These are phyloP conservation scores for Cryptocephalus primarius DNA, from an alignment of 2,888 invertebrate genomes.

Conservation along the genomic window DNA sequence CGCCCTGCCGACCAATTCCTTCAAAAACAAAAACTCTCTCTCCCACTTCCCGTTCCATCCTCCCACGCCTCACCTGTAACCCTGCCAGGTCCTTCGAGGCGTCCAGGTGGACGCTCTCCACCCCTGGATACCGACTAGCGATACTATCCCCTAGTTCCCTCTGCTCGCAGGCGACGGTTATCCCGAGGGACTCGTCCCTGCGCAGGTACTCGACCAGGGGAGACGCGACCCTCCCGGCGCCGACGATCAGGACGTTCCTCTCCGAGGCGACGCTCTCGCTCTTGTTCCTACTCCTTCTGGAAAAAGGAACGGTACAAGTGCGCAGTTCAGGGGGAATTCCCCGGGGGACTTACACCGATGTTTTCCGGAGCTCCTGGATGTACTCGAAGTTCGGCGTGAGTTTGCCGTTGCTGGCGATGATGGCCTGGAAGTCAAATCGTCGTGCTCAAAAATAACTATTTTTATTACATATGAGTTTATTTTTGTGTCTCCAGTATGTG, in stretches of 20 bases:
- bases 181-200: constrained; percentile 66
- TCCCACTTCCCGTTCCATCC: constrained; percentile 15
- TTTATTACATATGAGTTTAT: background rate
- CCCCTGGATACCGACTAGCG: constrained; percentile 64
- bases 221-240: constrained; percentile 84
- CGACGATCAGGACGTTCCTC: constrained; percentile 77
- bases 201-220: constrained; percentile 92
- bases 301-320: background rate
- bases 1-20: constrained; percentile 59
- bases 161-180: constrained; percentile 56
- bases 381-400: constrained; percentile 91
- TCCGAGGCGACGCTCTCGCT: constrained; percentile 33
- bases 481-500: background rate
- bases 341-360: constrained; percentile 24
- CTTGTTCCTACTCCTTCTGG: constrained; percentile 27
- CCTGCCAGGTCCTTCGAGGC: constrained; percentile 56
- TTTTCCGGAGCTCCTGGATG: constrained; percentile 75
- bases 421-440: constrained; percentile 60
- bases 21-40: constrained; percentile 28
- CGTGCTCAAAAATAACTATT: too few relatives aligned
- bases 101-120: constrained; percentile 73
- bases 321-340: background rate
- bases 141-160: constrained; percentile 83
- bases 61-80: constrained; percentile 49
- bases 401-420: constrained; percentile 90